phyloP scores from a whole-genome alignment of 2,888 invertebrate species.

The Diabrotica balteata region DNA sequence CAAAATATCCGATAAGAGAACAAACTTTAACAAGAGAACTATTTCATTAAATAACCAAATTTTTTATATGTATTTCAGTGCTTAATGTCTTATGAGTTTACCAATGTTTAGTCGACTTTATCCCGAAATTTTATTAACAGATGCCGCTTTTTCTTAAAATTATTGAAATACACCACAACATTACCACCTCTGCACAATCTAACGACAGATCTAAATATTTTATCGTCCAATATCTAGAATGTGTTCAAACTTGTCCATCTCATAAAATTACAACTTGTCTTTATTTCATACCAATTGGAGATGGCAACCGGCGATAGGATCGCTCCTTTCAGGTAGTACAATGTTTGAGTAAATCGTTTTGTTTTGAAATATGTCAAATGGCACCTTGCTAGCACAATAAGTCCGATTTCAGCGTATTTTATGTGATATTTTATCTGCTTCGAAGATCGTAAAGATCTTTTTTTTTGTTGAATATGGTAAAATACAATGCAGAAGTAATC shows the following conservation, averaged over 20 bases:
- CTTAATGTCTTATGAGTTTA: too few relatives aligned
- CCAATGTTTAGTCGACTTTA: too few relatives aligned
- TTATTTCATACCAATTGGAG: slow-evolving; percentile 26
- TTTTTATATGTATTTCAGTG: too few relatives aligned
- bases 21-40: too few relatives aligned
- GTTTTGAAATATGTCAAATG: slow-evolving; percentile 39
- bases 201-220: neutral
- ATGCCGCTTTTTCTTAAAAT: too few relatives aligned
- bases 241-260: slow-evolving; percentile 1
- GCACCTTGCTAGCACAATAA: slow-evolving; percentile 35
- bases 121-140: too few relatives aligned
- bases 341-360: slow-evolving; percentile 32
- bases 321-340: slow-evolving; percentile 32
- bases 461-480: slow-evolving; percentile 2
- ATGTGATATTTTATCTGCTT: slow-evolving; percentile 21
- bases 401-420: slow-evolving; percentile 24
- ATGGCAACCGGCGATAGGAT: slow-evolving; percentile 29
- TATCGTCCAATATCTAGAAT: slow-evolving; percentile 1
- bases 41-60: too few relatives aligned
- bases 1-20: too few relatives aligned
- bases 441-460: neutral
- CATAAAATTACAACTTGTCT: slow-evolving; percentile 31
- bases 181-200: too few relatives aligned
- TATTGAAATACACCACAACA: too few relatives aligned
- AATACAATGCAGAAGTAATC: neutral